Evolutionary conservation across 2,113 vertebrate species (phyloP).

Genomic region (Ameiurus melas): DNA sequence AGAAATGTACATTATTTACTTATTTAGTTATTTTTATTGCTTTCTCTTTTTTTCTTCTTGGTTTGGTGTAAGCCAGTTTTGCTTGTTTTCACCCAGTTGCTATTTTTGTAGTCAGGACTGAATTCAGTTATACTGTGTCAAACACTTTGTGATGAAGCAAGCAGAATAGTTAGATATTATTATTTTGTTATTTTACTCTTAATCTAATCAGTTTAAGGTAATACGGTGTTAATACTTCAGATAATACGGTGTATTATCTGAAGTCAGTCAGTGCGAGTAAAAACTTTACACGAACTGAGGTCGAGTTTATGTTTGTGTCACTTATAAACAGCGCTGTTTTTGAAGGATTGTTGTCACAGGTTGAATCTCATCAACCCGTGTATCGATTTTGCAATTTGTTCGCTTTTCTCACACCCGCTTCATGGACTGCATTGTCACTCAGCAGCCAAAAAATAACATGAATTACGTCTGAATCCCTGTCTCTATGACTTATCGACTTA

Average conservation of each 20-base stretch:
- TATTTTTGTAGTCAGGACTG: not conserved
- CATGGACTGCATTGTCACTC: slow-evolving; percentile 54
- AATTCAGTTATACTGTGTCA: not conserved
- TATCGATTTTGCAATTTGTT: slow-evolving; percentile 47
- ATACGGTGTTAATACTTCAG: too few relatives aligned
- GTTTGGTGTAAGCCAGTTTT: not conserved
- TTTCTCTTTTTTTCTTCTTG: not conserved
- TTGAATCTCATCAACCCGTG: slow-evolving; percentile 25
- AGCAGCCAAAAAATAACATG: slow-evolving; percentile 8
- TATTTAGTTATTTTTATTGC: not conserved
- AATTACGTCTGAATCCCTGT: slow-evolving; percentile 37
- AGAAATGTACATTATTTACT: not conserved
- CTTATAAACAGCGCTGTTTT: not conserved
- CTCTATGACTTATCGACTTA: slow-evolving; percentile 43
- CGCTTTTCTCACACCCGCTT: slow-evolving; percentile 32
- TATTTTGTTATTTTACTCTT: not conserved
- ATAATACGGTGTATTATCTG: not conserved
- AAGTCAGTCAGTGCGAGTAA: not conserved
- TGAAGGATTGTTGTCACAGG: slow-evolving; percentile 28
- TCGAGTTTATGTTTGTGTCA: slow-evolving; percentile 33
- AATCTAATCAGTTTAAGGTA: not conserved
- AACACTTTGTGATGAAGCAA: not conserved
- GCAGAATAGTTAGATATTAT: not conserved
- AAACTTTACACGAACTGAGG: not conserved
- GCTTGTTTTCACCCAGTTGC: not conserved